Evolutionary conservation across 1,140 invertebrate species (phyloP), one percentile per base, ranked within the genome.

Genomic region (Papilio polytes): DNA sequence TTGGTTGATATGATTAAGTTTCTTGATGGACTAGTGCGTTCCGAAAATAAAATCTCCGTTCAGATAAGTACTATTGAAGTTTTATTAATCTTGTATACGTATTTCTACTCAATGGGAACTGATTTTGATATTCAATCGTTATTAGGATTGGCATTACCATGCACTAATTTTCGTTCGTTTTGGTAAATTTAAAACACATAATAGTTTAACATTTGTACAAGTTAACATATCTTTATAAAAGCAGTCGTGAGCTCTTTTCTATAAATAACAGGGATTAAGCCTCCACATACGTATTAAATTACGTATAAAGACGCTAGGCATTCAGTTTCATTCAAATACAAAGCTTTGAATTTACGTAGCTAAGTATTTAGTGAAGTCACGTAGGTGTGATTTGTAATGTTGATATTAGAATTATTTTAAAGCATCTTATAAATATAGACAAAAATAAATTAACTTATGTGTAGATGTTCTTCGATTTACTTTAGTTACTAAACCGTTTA

Each of bases 1-100:
- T 90, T 82, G 84, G 84, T 80, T 80, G 85, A 84, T 83, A 81
- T 86, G 84, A 88, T 87, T 87, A 88, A 86, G 56, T 36, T 46
- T 88, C 85, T 81, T 85, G 82, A 84, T 81, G 81, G 83, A 78
- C 73, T 15, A 79, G 53, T 74, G 56, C 73, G 79, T 66, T 78
- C 15, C 84, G 80, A 51, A 77, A 81, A 78, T 78, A 63, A 80
- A 81, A 70, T 80, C 72, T 74, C 31, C 18, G 13, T 78, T 36
- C 63, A 41, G 59, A 48, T 76, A 83, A 82, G 48, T 72, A 46
- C 31, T 72, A 22, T 81, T 51, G 48, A 22, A 79, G 56, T 80
- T 81, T 81, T 82, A 83, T 83, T 85, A 81, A 81, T 73, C 48
- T 63, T 76, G 41, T 63, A 63, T 79, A 31, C n/a, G 74, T 63